These are phyloP conservation scores for Oceanodroma leucorhoa DNA, from an alignment of 2,797 vertebrate genomes.

Conservation along the genomic window DNA sequence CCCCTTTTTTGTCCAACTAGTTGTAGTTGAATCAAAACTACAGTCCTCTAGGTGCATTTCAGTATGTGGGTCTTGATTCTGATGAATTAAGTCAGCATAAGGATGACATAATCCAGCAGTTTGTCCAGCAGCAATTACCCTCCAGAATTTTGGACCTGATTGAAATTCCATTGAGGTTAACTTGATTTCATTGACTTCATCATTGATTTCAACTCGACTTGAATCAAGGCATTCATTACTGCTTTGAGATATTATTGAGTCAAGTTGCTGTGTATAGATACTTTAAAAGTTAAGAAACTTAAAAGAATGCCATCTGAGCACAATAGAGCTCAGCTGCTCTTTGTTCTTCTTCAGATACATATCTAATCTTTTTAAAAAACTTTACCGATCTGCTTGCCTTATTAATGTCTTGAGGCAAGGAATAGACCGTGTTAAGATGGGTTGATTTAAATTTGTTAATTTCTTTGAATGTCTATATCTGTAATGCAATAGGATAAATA, in stretches of 20 bases:
- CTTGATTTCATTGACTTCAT: not conserved
- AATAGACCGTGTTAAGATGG: not conserved
- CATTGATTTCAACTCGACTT: not conserved
- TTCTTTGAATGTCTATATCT: not conserved
- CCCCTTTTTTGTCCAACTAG: not conserved
- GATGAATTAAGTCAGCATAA: not conserved
- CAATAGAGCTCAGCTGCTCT: not conserved
- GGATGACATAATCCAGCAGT: not conserved
- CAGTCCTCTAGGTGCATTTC: not conserved
- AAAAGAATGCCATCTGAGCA: not conserved
- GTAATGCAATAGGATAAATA: not conserved
- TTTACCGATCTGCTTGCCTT: not conserved
- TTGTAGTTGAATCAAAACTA: not conserved
- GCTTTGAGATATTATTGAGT: not conserved
- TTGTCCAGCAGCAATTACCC: not conserved
- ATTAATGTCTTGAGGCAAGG: not conserved
- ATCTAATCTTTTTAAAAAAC: not conserved
- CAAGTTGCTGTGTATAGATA: not conserved
- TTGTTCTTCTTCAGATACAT: not conserved
- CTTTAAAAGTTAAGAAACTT: not conserved
- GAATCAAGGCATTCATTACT: not conserved
- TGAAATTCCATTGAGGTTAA: not conserved
- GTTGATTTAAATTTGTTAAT: not conserved
- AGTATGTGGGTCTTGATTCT: not conserved
- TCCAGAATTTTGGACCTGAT: not conserved